Base-by-base conservation (phyloP, 1,140 invertebrate genomes). In the Papilio polytes region DNA sequence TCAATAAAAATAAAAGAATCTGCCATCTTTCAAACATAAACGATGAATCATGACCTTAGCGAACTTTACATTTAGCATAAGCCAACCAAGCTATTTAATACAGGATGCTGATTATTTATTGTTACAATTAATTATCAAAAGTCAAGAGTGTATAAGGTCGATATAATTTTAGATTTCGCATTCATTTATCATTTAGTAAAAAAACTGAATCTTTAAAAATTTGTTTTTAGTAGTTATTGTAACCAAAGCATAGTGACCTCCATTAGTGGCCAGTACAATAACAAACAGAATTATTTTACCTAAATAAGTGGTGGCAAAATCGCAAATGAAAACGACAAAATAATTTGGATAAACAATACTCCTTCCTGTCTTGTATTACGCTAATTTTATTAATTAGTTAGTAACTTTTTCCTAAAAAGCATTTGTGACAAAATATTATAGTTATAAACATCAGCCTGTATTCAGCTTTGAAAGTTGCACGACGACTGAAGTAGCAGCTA, bases 391-490 rank as follows among this genome's bases (percentile, higher is more conserved):
- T 8, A 41, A 41, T 41, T 41, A 36, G 31, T 36, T 36, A 36
- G 1, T 36, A 36, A 36, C 7, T 8, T 41, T 41, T 41, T 8
- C 6, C 36, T 41, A 8, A 41, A 41, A 56, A 12, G 15, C 15
- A 59, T 26, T 70, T 70, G 13, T 70, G 1, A 18, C 9, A 63
- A 63, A 46, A n/a, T 46, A 12, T 18, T 9, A 77, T 20, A 53
- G 8, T 8, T 12, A 56, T 15, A 77, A 51, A 36, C 36, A 83
- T 78, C 87, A 82, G 73, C 85, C 86, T 89, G 87, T 89, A 87
- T 86, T 86, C 83, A 76, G 86, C 82, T 84, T 82, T 89, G 88
- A 85, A 87, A 90, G 86, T 88, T 89, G 89, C 90, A 91, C 91
- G 85, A 88, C 83, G 84, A 88, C 81, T 81, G 66, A 80, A 84